Percentiles rank a stretch among this genome's conserved stretches.
These are phyloP conservation scores for Parazoanthus darwini DNA, from an alignment of 92 coral and sea anemone genomes.

Conservation along the genomic window DNA sequence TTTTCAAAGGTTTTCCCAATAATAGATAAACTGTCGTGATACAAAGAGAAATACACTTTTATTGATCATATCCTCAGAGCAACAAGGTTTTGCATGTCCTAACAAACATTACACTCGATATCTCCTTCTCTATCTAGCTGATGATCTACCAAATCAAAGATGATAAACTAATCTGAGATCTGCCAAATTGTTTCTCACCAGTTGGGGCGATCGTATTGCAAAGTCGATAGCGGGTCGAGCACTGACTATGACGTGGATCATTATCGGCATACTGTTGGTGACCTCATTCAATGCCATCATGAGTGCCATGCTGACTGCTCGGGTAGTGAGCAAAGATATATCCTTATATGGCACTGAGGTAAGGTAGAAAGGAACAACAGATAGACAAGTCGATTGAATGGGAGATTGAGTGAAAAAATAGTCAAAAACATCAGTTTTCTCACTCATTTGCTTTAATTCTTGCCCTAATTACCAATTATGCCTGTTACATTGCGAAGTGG, in stretches of 20 bases:
- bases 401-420: not conserved
- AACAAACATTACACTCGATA: not conserved
- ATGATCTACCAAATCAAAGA: not conserved
- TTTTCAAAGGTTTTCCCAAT: too few species aligned
- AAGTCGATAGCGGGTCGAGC: slow-evolving; percentile 71
- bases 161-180: not conserved
- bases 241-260: slow-evolving; percentile 81
- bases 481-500: too few species aligned
- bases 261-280: slow-evolving; percentile 78
- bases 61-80: too few species aligned
- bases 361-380: not conserved
- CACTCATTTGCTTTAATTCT: too few species aligned
- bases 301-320: slow-evolving; percentile 83
- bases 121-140: not conserved
- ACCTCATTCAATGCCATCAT: slow-evolving; percentile 90
- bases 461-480: too few species aligned
- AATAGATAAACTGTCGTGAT: too few species aligned
- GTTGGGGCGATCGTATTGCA: slow-evolving; percentile 94
- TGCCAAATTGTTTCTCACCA: slow-evolving; percentile 8
- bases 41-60: too few species aligned
- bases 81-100: too few species aligned
- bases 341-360: slow-evolving; percentile 94
- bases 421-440: too few species aligned
- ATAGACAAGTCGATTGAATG: not conserved
- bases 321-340: slow-evolving; percentile 67